Evolutionary conservation across 2,888 invertebrate species (phyloP).

Genomic region (Temnothorax unifasciatus): DNA sequence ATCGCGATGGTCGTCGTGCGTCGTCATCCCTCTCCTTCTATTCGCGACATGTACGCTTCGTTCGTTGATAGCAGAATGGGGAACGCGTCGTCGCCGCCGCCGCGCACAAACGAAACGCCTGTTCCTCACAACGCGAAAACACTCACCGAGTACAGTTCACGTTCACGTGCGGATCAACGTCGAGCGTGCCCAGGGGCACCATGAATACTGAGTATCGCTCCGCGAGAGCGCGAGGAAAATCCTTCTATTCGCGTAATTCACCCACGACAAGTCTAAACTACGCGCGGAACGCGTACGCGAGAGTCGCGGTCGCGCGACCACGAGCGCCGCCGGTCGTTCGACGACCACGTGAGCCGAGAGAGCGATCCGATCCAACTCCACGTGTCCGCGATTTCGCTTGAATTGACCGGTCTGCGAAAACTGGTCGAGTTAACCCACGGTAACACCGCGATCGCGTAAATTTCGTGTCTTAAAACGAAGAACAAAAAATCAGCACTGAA

Average conservation of each 20-base stretch:
- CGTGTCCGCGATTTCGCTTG: slow-evolving; percentile 61
- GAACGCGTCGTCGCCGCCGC: not conserved
- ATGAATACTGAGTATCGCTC: slow-evolving; percentile 26
- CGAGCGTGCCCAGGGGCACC: slow-evolving; percentile 27
- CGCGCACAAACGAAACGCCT: slow-evolving; percentile 33
- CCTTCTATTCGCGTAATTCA: slow-evolving; percentile 5
- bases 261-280: slow-evolving; percentile 36
- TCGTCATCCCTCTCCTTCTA: slow-evolving; percentile 74
- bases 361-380: slow-evolving; percentile 67
- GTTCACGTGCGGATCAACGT: slow-evolving; percentile 30
- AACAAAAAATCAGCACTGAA: slow-evolving; percentile 7
- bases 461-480: slow-evolving; percentile 4
- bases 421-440: not conserved
- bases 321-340: slow-evolving; percentile 63
- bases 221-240: slow-evolving; percentile 39
- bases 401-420: not conserved
- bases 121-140: slow-evolving; percentile 39
- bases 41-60: slow-evolving; percentile 65
- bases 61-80: slow-evolving; percentile 3
- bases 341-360: slow-evolving; percentile 72
- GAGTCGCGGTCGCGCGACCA: slow-evolving; percentile 45
- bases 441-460: not conserved
- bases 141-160: slow-evolving; percentile 44
- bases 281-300: slow-evolving; percentile 44
- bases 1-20: slow-evolving; percentile 66